Evolutionary conservation across 2,113 vertebrate species (phyloP).

Genomic region (Colinus virginianus): DNA sequence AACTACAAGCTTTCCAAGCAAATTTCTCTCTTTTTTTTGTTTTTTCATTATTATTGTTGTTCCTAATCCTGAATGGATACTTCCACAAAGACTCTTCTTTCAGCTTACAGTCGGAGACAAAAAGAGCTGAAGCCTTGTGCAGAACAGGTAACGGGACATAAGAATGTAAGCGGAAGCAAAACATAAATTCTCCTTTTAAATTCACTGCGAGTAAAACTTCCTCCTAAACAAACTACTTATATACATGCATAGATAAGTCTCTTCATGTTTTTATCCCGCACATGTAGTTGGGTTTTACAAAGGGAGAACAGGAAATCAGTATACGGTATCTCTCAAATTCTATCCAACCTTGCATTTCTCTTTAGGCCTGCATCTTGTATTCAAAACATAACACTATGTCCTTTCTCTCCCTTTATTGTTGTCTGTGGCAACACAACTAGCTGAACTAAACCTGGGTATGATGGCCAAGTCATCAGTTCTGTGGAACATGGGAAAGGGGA

Average conservation of each 20-base stretch:
- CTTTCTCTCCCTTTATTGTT: background rate
- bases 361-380: background rate
- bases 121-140: background rate
- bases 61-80: background rate
- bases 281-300: background rate
- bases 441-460: background rate
- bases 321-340: background rate
- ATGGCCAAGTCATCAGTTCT: background rate
- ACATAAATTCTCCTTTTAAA: background rate
- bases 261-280: background rate
- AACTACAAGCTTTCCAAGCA: background rate
- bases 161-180: background rate
- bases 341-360: background rate
- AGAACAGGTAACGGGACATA: background rate
- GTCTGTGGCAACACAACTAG: background rate
- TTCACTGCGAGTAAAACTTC: background rate
- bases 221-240: background rate
- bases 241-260: rapidly evolving
- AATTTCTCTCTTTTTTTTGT: background rate
- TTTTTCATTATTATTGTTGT: background rate
- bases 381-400: too few species aligned
- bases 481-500: background rate
- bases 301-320: background rate
- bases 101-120: background rate
- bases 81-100: background rate